Base-by-base conservation (phyloP, 2,888 invertebrate genomes). In the Eupithecia subfuscata region DNA sequence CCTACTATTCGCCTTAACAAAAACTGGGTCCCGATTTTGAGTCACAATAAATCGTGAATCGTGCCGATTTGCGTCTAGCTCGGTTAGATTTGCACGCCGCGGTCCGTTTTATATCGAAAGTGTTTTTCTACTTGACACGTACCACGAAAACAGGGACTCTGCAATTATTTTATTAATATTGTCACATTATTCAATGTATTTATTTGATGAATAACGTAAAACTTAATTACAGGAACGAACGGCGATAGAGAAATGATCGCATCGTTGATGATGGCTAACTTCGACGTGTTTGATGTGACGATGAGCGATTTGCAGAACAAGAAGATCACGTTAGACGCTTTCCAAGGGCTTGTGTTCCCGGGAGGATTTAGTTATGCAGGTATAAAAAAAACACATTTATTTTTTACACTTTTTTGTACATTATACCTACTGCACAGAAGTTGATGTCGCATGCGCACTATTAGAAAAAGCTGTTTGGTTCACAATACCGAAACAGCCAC, bases 291-390 rank as follows among this genome's bases (percentile, higher is more conserved):
- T 95, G 99, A 99, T 89, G 96, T 99, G 0, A 98, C 98, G 0
- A 98, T 99, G 98, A 97, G 98, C 84, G 99, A 99, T 94, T 94
- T 99, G 75, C 94, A 98, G 65, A 95, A 95, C 78, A 96, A 96
- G 52, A 95, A 95, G 84, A 95, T 97, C 2, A 96, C 96, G 3
- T 92, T 99, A 52, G 97, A 98, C 78, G 93, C 95, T 34, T 99
- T 99, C 94, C 96, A 97, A 81, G 99, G 99, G 1, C 87, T 99
- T 18, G 96, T 98, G 69, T 99, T 99, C 90, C 99, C 99, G 0
- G 99, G 99, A 67, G 99, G 99, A n/a, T 99, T 99, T 91, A 99
- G 99, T 91, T 99, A 99, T 91, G 99, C 99, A 65, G 98, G 98
- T 97, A 74, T 71, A 14, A 25, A 22, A n/a, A 25, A 14, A 11